These are phyloP conservation scores for Sebastes steindachneri DNA, from an alignment of 2,797 vertebrate species.

Conservation along the genomic window DNA sequence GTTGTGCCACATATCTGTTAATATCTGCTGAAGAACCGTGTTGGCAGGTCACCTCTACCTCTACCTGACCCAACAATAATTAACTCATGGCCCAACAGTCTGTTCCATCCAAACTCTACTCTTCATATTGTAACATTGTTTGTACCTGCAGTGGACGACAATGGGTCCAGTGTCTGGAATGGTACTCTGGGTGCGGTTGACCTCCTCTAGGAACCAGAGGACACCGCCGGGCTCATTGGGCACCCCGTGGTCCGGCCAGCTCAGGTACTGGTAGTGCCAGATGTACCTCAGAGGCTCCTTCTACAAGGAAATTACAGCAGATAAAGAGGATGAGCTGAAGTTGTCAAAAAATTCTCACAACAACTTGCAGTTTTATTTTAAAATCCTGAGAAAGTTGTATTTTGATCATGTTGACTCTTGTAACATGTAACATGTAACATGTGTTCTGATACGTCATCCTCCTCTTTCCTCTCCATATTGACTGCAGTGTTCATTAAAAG, in stretches of 20 bases:
- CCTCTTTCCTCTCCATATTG: background rate
- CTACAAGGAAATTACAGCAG: conserved; percentile 59
- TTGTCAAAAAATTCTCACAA: background rate
- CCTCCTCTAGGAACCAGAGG: conserved; percentile 89
- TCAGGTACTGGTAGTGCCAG: conserved; percentile 91
- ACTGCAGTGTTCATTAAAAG: background rate
- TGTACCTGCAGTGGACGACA: conserved; percentile 92
- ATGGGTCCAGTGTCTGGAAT: conserved; percentile 87
- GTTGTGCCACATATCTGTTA: background rate
- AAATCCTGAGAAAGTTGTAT: no score
- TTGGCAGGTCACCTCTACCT: background rate
- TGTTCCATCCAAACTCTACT: background rate
- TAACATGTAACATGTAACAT: background rate
- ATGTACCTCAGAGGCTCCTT: conserved; percentile 83
- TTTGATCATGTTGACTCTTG: background rate
- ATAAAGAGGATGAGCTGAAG: background rate
- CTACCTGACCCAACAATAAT: background rate
- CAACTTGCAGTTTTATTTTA: background rate
- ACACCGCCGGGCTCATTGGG: conserved; percentile 89
- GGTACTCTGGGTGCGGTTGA: conserved; percentile 86
- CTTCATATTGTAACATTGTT: background rate
- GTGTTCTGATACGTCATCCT: background rate
- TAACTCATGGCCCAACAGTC: background rate
- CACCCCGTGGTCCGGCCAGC: conserved; percentile 92
- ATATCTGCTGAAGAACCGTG: background rate